Evolutionary conservation across 2,797 vertebrate species (phyloP).

Genomic region (Cyprinodon diabolis): DNA sequence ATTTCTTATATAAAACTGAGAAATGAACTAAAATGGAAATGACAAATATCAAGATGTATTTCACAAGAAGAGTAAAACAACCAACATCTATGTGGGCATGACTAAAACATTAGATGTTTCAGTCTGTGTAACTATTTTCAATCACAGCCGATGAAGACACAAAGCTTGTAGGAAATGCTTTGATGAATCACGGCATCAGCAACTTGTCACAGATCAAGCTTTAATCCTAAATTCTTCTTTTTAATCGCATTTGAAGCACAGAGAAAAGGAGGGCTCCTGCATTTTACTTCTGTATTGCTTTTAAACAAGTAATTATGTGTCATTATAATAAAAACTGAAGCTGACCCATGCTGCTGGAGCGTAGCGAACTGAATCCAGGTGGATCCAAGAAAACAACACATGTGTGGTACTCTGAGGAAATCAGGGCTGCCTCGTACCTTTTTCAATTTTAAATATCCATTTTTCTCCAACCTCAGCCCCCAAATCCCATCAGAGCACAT

Average conservation of each 20-base stretch:
- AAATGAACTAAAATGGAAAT: neutral
- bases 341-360: constrained; percentile 2
- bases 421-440: constrained; percentile 27
- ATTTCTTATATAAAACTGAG: neutral
- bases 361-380: constrained; percentile 10
- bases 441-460: constrained; percentile 16
- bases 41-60: neutral
- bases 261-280: constrained; percentile 21
- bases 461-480: constrained; percentile 36
- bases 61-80: constrained; percentile 4
- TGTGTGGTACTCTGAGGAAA: constrained; percentile 25
- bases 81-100: constrained; percentile 18
- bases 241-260: constrained; percentile 45
- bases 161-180: constrained; percentile 22
- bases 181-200: constrained; percentile 63
- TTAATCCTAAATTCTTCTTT: constrained; percentile 48
- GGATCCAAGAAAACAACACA: constrained; percentile 5
- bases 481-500: constrained; percentile 69
- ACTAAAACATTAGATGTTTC: constrained; percentile 29
- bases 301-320: constrained; percentile 31
- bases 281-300: constrained; percentile 29
- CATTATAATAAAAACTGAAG: constrained; percentile 28
- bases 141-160: constrained; percentile 24
- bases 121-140: constrained; percentile 48
- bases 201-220: constrained; percentile 49